Evolutionary conservation across 2,888 invertebrate species (phyloP).

Genomic region (Eupithecia subumbrata): DNA sequence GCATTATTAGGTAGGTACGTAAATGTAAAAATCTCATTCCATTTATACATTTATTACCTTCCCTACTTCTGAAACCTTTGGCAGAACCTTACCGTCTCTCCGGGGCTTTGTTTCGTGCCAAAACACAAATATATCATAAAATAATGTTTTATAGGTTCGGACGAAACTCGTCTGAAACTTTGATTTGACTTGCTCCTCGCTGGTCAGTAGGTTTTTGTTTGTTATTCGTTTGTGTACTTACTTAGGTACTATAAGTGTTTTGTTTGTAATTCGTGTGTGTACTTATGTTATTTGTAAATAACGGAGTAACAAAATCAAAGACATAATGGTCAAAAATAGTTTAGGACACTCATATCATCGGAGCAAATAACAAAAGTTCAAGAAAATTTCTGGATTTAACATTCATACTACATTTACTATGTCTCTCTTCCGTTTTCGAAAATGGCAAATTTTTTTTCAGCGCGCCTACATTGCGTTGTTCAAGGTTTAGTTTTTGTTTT

Average conservation of each 20-base stretch:
- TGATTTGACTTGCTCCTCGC: slow-evolving; percentile 18
- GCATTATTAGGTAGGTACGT: too few species aligned
- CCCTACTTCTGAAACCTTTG: not conserved
- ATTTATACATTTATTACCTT: not conserved
- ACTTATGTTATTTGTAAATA: too few species aligned
- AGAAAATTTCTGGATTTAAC: too few species aligned
- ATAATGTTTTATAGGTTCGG: slow-evolving; percentile 5
- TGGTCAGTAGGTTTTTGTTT: slow-evolving; percentile 2
- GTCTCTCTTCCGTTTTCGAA: too few species aligned
- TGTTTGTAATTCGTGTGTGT: too few species aligned
- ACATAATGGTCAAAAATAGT: too few species aligned
- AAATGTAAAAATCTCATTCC: not conserved
- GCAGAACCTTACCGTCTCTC: not conserved
- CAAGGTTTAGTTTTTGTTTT: not conserved
- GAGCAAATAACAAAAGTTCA: too few species aligned
- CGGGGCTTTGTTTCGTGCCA: slow-evolving; percentile 23
- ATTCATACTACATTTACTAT: too few species aligned
- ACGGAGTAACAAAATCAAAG: too few species aligned
- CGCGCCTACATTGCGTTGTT: too few species aligned
- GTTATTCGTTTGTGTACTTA: not conserved
- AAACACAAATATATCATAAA: slow-evolving; percentile 19
- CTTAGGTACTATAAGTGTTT: not conserved
- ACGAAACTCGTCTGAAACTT: slow-evolving; percentile 22
- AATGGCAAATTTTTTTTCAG: too few species aligned
- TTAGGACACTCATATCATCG: too few species aligned